These are phyloP conservation scores for Tokudaia muenninki DNA, from an alignment of 2,797 vertebrate species.

Conservation along the genomic window DNA sequence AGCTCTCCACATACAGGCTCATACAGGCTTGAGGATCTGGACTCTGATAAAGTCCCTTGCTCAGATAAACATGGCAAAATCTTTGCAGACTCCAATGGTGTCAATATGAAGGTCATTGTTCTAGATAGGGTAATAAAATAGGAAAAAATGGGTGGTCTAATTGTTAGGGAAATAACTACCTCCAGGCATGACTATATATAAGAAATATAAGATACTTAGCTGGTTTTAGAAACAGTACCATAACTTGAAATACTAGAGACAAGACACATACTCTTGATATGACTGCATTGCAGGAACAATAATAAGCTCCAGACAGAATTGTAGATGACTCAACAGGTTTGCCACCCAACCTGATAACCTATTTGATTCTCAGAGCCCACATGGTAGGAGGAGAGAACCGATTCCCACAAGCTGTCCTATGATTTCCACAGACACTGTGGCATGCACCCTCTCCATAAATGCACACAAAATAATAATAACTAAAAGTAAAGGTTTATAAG, in stretches of 20 bases:
- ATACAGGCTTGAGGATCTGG: not conserved
- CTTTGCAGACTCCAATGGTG: not conserved
- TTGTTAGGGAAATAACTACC: not conserved
- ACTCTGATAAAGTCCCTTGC: not conserved
- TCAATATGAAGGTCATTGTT: not conserved
- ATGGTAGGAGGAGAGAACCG: not conserved
- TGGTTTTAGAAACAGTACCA: conserved; percentile 11
- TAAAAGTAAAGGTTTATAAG: not conserved
- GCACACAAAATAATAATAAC: not conserved
- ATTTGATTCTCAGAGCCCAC: not conserved
- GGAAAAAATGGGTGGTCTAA: not conserved
- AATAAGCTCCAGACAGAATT: not conserved
- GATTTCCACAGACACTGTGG: too few relatives aligned
- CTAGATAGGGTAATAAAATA: not conserved
- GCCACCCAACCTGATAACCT: too few relatives aligned
- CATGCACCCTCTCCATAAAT: not conserved
- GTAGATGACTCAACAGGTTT: not conserved
- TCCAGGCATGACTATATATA: not conserved
- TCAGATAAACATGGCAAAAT: not conserved
- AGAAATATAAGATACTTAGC: not conserved
- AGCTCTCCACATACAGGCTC: not conserved
- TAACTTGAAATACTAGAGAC: not conserved
- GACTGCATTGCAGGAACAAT: not conserved
- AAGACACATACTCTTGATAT: not conserved
- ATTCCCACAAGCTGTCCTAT: not conserved